These are phyloP conservation scores for Acestrorhynchus altus DNA, from an alignment of 2,797 vertebrate species.

Conservation along the genomic window DNA sequence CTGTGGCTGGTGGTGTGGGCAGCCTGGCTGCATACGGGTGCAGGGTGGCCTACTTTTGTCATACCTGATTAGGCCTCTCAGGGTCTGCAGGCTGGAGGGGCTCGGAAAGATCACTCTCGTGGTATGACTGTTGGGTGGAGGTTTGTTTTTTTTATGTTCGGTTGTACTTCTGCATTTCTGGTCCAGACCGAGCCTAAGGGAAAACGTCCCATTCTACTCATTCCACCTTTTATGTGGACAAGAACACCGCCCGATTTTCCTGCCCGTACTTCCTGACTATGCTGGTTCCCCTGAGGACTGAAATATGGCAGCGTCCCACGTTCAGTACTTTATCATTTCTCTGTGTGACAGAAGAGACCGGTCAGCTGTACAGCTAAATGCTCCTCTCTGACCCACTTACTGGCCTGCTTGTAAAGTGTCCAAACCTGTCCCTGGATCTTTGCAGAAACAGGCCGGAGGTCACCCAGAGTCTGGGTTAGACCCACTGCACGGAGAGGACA, in stretches of 20 bases:
- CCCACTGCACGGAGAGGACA: too few relatives aligned
- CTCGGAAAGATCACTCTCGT: too few relatives aligned
- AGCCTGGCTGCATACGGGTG: constrained; percentile 9
- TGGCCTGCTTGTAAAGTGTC: constrained; percentile 9
- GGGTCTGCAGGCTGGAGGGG: not conserved
- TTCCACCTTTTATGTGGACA: not conserved
- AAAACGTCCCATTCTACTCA: not conserved
- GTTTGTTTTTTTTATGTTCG: too few relatives aligned
- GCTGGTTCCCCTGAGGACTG: not conserved
- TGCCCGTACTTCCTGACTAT: not conserved
- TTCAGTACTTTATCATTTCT: constrained; percentile 16
- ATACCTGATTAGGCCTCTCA: constrained; percentile 8
- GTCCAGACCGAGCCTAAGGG: too few relatives aligned
- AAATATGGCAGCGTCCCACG: not conserved
- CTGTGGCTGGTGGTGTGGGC: not conserved
- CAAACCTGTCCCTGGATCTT: constrained; percentile 4
- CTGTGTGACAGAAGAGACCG: not conserved
- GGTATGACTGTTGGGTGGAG: too few relatives aligned
- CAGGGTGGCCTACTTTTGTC: constrained; percentile 33
- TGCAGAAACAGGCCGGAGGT: constrained; percentile 29
- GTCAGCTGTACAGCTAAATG: not conserved
- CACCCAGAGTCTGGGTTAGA: not conserved
- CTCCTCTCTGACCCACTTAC: constrained; percentile 32
- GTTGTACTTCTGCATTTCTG: too few relatives aligned
- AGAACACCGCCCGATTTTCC: not conserved